Evolutionary conservation across 2,113 vertebrate species (phyloP), one percentile per base, ranked within the genome.

Genomic region (Semnornis frantzii): DNA sequence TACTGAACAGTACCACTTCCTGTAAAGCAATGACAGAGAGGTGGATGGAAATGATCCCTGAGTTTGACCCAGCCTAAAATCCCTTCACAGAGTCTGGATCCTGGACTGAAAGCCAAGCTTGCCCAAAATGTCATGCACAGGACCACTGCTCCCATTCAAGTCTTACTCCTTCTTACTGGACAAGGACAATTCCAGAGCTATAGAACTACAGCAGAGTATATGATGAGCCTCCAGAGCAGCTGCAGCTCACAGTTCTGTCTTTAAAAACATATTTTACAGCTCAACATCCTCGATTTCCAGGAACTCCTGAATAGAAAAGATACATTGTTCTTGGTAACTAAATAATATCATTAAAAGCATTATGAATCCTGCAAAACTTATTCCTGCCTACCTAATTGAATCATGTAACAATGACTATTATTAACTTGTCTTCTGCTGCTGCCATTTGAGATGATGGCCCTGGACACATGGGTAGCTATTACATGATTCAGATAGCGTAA

Each of bases 301-400:
- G 95, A 96, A 97, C 85, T 88, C 55, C 23, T 88, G 93, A 90
- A 92, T 23, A 86, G 69, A 80, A 59, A 66, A 89, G 78, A 87
- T 81, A 94, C 42, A 91, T 92, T 96, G 54, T 88, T 91, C 90
- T 86, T 85, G 58, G 87, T 92, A 94, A 93, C 89, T 50, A 93
- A 96, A 94, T 87, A 94, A 81, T 72, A 87, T 90, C 90, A 81
- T 91, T 92, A 91, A 95, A 94, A 55, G 58, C 85, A 55, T 94
- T 83, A 90, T 69, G 82, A 92, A 85, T 87, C 87, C 66, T 75
- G 44, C 50, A 95, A 63, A 92, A 87, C 74, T 78, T 78, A 81
- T 93, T 83, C 91, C 85, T 90, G 82, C 86, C 95, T 78, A 88
- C 79, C 87, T 91, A 95, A 96, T 92, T 90, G 69, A 81, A 97